Evolutionary conservation across 1,140 invertebrate species (phyloP), one percentile per base, ranked within the genome.

Genomic region (Lethrus apterus): DNA sequence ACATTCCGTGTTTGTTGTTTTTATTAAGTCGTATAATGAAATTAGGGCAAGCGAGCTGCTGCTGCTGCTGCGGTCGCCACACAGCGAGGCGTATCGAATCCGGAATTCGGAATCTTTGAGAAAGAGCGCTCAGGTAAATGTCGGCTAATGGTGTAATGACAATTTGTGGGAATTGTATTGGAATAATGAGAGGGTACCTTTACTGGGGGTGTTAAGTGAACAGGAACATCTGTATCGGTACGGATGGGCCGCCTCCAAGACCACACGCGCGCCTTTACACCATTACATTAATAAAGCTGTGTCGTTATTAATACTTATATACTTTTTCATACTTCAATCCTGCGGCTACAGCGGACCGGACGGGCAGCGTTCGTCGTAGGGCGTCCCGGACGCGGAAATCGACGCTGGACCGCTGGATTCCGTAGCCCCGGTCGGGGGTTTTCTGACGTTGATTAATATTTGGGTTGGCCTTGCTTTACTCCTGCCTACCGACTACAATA

Each of bases 361-460:
- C 9, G 23, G 34, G 24, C 10, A 21, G 4, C 20, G 18, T 11
- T 7, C 15, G 17, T 32, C 13, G 19, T 32, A 17, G 41, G 32
- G 13, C 20, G 32, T 51, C 17, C 11, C 46, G 15, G 19, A 19
- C 34, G 35, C 23, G 13, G 17, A 32, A 30, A 32, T 29, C 40
- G 36, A 38, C 29, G 33, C 17, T 52, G 44, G 52, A 20, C 52
- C 32, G 46, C 34, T 57, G 52, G 41, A 48, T 52, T 48, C 41
- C 52, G 49, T 34, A 52, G 44, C 46, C 46, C 43, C n/a, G 24
- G 35, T 31, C 48, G 42, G 43, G 42, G 46, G 48, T 52, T 55
- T 49, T 51, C 35, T 62, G 60, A 62, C 60, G 57, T 62, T 63
- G 60, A 63, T 63, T 63, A 63, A 63, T 63, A 63, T 59, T 63